Base-by-base conservation (phyloP, 2,888 invertebrate genomes). In the Caradrina clavipalpis region DNA sequence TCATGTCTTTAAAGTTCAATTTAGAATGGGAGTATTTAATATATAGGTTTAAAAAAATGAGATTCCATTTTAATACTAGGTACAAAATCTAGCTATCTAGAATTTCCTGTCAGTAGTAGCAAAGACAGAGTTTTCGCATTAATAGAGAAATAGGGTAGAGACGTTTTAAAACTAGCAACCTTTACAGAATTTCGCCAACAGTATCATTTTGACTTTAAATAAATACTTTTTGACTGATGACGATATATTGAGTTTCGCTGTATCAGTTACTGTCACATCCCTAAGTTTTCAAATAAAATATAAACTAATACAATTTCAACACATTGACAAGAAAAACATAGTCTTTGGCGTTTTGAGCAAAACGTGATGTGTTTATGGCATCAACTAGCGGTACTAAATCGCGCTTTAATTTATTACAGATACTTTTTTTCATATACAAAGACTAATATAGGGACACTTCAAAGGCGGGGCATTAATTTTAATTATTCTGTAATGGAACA, bases 321-420 rank as follows among this genome's bases (percentile, higher is more conserved):
- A 74, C 71, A 71, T 82, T 83, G 83, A 83, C 83, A 85, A 83
- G 81, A 86, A 86, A 81, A 83, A 72, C 62, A 81, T 83, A 88
- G 88, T 95, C 95, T 95, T 95, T 95, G 95, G 95, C 94, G 92
- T 90, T 87, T 95, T 95, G 95, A 95, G 95, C 95, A 95, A 95
- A 93, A 89, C 85, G 88, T 89, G 86, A 87, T 85, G 87, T 87
- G 76, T 83, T 86, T 93, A 94, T 94, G 94, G 94, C 94, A 91
- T 91, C 89, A 89, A 88, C 94, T 94, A 94, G 93, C 94, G 90
- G 87, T 87, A 92, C 92, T 93, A 92, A 87, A 87, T 88, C 89
- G 88, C 88, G 86, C 77, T 80, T 86, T 80, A 82, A 84, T 83
- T 78, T 72, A 67, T 85, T 85, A 84, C 65, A 75, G 78, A 67